Evolutionary conservation across 2,797 vertebrate genomes (phyloP).

Genomic region (Hipposideros larvatus): DNA sequence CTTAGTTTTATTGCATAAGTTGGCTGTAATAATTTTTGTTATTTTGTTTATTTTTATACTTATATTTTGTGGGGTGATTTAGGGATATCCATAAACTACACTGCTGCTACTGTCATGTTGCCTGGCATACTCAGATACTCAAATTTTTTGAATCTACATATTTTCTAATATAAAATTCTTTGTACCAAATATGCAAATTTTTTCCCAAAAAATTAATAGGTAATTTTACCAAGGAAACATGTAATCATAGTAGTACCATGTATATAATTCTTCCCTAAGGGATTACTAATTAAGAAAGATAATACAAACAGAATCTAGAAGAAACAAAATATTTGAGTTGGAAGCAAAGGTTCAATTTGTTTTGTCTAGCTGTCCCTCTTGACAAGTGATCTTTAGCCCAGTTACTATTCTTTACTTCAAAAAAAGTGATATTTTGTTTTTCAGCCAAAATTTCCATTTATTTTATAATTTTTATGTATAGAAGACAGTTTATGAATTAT

Average conservation of each 20-base stretch:
- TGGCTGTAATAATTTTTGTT: background rate
- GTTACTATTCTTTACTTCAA: background rate
- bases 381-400: background rate
- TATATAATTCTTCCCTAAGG: background rate
- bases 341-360: background rate
- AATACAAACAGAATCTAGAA: background rate
- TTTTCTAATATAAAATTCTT: conserved; percentile 5
- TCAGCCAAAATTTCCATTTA: background rate
- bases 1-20: background rate
- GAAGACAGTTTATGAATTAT: background rate
- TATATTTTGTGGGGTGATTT: background rate
- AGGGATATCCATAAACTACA: background rate
- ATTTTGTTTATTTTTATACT: background rate
- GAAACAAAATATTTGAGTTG: background rate
- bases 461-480: background rate
- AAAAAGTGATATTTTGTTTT: background rate
- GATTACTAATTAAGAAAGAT: background rate
- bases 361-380: background rate
- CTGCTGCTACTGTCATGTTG: background rate
- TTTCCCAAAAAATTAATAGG: background rate
- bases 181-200: background rate
- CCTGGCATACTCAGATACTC: background rate
- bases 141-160: background rate
- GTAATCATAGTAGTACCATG: background rate
- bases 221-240: background rate